Conservation (phyloP, 2,113 vertebrate species). For the Gymnogyps californianus region DNA sequence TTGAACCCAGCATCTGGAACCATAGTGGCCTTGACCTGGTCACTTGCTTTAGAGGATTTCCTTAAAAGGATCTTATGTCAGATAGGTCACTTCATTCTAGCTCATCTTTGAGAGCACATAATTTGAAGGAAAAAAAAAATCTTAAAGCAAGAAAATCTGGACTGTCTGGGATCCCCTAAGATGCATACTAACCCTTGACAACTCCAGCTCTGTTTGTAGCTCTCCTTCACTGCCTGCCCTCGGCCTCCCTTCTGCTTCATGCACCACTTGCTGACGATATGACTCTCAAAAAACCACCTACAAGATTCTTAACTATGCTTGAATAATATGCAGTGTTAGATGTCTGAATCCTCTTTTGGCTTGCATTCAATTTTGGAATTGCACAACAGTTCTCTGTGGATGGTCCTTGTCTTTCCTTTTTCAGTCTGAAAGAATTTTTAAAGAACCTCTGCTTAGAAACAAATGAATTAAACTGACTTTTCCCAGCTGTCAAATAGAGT, state of each 20-base stretch:
- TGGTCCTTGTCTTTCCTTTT: background rate
- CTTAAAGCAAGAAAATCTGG: background rate
- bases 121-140: background rate
- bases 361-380: background rate
- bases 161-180: background rate
- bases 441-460: background rate
- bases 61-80: background rate
- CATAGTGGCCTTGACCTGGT: background rate
- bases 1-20: background rate
- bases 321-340: background rate
- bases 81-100: background rate
- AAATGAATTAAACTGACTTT: constrained; percentile 44
- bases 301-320: background rate
- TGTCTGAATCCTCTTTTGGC: background rate
- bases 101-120: background rate
- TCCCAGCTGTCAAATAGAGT: background rate
- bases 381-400: background rate
- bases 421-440: background rate
- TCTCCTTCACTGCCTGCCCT: background rate
- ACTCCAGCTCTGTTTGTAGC: background rate
- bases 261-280: background rate
- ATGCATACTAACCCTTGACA: background rate
- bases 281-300: background rate
- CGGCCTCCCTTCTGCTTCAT: background rate
- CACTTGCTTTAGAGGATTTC: background rate